Percentiles rank a stretch among this genome's conserved stretches.
These are phyloP conservation scores for Hemichromis elongatus DNA, from an alignment of 2,113 vertebrate genomes.

Conservation along the genomic window DNA sequence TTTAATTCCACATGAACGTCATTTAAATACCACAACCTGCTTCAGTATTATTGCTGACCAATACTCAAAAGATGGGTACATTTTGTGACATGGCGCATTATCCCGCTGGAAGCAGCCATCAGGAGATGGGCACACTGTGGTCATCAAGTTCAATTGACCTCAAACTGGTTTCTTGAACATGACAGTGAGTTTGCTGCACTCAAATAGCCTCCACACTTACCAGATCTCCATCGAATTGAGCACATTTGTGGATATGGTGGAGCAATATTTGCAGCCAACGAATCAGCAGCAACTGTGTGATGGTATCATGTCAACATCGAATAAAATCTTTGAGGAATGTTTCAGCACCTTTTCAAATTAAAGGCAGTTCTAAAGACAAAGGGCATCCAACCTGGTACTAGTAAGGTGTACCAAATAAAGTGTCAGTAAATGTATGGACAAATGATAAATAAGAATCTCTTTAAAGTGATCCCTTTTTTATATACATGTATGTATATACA, in stretches of 20 bases:
- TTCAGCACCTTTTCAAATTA: not conserved
- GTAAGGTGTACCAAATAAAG: not conserved
- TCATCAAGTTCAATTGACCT: not conserved
- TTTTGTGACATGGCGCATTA: not conserved
- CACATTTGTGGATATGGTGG: not conserved
- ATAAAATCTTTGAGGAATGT: accelerated
- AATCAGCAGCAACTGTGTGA: not conserved
- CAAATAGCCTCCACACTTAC: not conserved
- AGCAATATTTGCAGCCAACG: not conserved
- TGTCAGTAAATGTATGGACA: not conserved
- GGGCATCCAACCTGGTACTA: not conserved
- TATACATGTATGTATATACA: too few species aligned
- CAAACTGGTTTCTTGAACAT: not conserved
- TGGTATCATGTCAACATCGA: not conserved
- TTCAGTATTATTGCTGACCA: not conserved
- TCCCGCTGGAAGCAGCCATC: not conserved
- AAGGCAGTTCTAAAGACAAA: not conserved
- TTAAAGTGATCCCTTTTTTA: not conserved
- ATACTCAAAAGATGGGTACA: not conserved
- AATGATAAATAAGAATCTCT: not conserved
- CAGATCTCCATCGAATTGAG: not conserved
- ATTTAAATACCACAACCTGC: not conserved
- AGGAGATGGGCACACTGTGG: not conserved
- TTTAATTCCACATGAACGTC: not conserved
- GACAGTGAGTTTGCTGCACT: not conserved